Base-by-base conservation (phyloP, 2,113 vertebrate genomes). In the Otocyon megalotis region DNA sequence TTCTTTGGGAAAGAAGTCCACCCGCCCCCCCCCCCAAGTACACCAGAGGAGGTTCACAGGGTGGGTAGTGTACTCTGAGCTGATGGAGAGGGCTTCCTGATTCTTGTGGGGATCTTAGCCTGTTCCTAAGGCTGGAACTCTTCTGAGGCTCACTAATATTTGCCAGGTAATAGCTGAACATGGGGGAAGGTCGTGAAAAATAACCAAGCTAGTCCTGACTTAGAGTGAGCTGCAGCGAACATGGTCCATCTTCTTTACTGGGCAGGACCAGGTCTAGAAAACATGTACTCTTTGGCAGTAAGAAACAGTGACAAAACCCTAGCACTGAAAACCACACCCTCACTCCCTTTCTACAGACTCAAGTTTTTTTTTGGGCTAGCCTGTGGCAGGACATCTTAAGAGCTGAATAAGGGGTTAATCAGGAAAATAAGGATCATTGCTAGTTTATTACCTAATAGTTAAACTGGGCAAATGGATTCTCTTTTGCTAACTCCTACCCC, bases 251-350 rank as follows among this genome's bases (percentile, higher is more conserved):
- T 60, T 50, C 69, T 48, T 53, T 71, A 54, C 30, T 20, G 3
- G 48, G 3, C 12, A 63, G 48, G 43, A 88, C 5, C 2, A 43
- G 8, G 22, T 6, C 0, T 26, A 50, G 22, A 19, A 86, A 48
- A 26, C 0, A 14, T 4, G 3, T 2, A 22, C 3, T 3, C 13
- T 12, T 35, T 54, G 71, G 50, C 0, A 15, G n/a, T 12, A 20
- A 85, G 63, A 81, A 88, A 35, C 17, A 2, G 0, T 24, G 13
- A 54, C 8, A 32, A 56, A 50, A 54, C 14, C 24, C 24, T 92
- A 17, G 1, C 19, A 24, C 24, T 28, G 30, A 96, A 82, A 93
- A 10, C 24, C 28, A 35, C 7, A 54, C 0, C 6, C 3, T 8
- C 1, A 54, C 5, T 92, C 2, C 11, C 17, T 77, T 54, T 58